Evolutionary conservation across 2,113 vertebrate genomes (phyloP), one percentile per base, ranked within the genome.

Genomic region (Etheostoma spectabile): DNA sequence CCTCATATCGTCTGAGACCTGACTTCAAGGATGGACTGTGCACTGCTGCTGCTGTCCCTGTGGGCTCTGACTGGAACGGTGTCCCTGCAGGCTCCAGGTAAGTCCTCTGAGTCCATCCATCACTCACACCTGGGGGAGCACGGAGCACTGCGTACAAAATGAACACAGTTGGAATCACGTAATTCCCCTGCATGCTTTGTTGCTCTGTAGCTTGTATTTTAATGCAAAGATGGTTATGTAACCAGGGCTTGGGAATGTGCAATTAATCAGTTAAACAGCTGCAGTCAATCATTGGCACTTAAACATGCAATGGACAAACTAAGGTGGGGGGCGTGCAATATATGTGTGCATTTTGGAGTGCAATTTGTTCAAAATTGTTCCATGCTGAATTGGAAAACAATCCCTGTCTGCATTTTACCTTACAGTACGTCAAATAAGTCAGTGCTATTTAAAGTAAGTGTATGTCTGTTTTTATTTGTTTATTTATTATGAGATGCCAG

Each of bases 31-130:
- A 96, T 96, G 94, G 87, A 94, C 72, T 66, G 81, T 88, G 86
- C 85, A 7, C 88, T 94, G 81, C 86, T 95, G 84, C 86, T 93
- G 74, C 80, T 95, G 77, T 84, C 88, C 80, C 83, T 95, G 62
- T 93, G 90, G 92, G 85, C 89, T 85, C 86, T 95, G 78, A 80
- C 74, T 64, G 88, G 90, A 75, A 46, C 66, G 0, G 87, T 82
- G 80, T 80, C 90, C 82, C 89, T 64, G 78, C 89, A 91, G 87
- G 15, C 82, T 62, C 35, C 92, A 93, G 94, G 95, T 95, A 92
- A 93, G 93, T 4, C 33, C 22, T 48, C 62, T 49, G 38, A 55
- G 56, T 51, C 12, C 61, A 8, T 33, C 49, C 70, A 48, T 68
- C 72, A 45, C 79, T 62, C 61, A 56, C 65, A 80, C 51, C 69